These are phyloP conservation scores for Charaxes varanes DNA, from an alignment of 1,140 invertebrate genomes.

Conservation along the genomic window DNA sequence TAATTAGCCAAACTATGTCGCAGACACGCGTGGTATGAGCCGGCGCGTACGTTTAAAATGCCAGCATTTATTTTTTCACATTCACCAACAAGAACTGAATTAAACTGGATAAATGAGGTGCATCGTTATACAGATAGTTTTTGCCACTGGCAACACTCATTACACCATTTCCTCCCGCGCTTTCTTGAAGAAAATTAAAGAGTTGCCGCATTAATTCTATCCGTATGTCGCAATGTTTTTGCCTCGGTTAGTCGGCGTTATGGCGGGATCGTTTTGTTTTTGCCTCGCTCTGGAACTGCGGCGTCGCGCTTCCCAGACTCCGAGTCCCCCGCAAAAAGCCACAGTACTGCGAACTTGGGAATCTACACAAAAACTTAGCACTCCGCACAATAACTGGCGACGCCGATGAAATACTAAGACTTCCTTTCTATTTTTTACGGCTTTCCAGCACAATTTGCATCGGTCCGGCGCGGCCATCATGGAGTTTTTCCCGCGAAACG, in stretches of 20 bases:
- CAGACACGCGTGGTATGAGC: conserved; percentile 3
- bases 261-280: conserved; percentile 51
- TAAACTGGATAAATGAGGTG: conserved; percentile 46
- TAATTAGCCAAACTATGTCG: conserved; percentile 7
- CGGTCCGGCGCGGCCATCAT: conserved; percentile 43
- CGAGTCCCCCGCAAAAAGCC: conserved; percentile 41
- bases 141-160: conserved; percentile 62
- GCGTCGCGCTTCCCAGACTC: conserved; percentile 53
- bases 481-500: conserved; percentile 50
- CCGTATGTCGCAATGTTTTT: conserved; percentile 63
- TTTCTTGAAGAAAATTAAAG: conserved; percentile 72
- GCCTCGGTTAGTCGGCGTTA: conserved; percentile 44
- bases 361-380: conserved; percentile 54
- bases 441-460: conserved; percentile 35
- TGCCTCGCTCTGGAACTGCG: conserved; percentile 30
- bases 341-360: conserved; percentile 40
- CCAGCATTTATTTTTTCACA: conserved; percentile 12
- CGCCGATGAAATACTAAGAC: conserved; percentile 66
- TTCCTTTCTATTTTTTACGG: conserved; percentile 55
- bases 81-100: conserved; percentile 26
- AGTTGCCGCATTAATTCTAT: conserved; percentile 67
- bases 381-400: conserved; percentile 54
- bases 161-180: conserved; percentile 55
- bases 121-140: conserved; percentile 61
- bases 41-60: conserved; percentile 19